Conservation (phyloP, 2,113 vertebrate genomes). For the Aphyosemion australe region DNA sequence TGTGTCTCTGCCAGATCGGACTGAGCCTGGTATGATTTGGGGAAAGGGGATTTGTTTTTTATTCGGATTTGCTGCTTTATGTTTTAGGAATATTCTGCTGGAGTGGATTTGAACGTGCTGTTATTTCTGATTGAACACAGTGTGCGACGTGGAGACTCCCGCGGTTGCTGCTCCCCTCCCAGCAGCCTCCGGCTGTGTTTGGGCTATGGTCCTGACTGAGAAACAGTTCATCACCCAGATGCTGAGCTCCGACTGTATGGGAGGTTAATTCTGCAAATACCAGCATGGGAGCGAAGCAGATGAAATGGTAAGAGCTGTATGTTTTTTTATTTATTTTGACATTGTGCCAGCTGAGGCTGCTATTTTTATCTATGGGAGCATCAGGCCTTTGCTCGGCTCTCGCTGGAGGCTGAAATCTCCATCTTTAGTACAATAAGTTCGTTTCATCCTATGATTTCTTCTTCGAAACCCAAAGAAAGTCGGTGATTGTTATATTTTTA, state of each 20-base stretch:
- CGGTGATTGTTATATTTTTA: slow-evolving; percentile 61
- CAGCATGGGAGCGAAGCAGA: slow-evolving; percentile 83
- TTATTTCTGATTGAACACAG: slow-evolving; percentile 69
- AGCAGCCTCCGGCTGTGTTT: slow-evolving; percentile 52
- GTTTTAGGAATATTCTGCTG: slow-evolving; percentile 54
- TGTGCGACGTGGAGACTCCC: slow-evolving; percentile 65
- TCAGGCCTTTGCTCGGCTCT: slow-evolving; percentile 15
- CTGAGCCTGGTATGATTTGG: slow-evolving; percentile 62
- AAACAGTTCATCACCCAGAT: slow-evolving; percentile 71
- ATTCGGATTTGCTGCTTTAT: slow-evolving; percentile 59
- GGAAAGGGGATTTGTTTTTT: slow-evolving; percentile 36
- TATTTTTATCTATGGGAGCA: slow-evolving; percentile 17
- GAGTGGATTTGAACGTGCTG: slow-evolving; percentile 65
- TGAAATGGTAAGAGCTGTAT: slow-evolving; percentile 80
- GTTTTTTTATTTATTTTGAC: slow-evolving; percentile 13
- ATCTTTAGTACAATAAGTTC: background rate
- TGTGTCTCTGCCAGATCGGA: slow-evolving; percentile 44
- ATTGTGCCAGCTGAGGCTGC: slow-evolving; percentile 1
- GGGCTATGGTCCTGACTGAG: slow-evolving; percentile 73
- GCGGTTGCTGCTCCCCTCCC: slow-evolving; percentile 60
- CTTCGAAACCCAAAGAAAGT: slow-evolving; percentile 7
- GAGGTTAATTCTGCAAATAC: slow-evolving; percentile 62
- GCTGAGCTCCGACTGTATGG: slow-evolving; percentile 59
- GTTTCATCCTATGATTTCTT: slow-evolving; percentile 3
- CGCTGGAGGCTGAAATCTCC: background rate